Evolutionary conservation across 1,140 invertebrate species (phyloP).

Genomic region (Polypedilum vanderplanki): DNA sequence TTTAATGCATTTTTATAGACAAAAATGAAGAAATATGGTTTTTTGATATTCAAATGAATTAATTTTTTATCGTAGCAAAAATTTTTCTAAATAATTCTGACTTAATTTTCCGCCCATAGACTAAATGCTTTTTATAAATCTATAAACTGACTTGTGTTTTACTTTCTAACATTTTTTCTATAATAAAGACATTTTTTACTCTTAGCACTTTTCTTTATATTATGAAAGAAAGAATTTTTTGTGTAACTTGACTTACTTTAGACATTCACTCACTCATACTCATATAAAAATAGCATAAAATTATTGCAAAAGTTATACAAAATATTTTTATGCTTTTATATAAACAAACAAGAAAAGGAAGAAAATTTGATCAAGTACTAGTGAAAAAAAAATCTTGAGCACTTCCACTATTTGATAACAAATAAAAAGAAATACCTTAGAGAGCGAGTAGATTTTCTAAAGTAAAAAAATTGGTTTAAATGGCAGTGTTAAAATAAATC

Average conservation of each 20-base stretch:
- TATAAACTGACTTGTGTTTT: not conserved
- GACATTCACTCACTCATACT: too few relatives aligned
- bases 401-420: not conserved
- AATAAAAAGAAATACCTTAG: not conserved
- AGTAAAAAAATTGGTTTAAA: too few relatives aligned
- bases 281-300: too few relatives aligned
- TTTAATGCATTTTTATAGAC: slow-evolving; percentile 7
- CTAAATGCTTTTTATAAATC: not conserved
- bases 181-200: too few relatives aligned
- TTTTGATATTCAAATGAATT: slow-evolving; percentile 18
- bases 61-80: not conserved
- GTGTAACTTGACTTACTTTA: too few relatives aligned
- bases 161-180: too few relatives aligned
- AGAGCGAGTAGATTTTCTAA: not conserved
- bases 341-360: not conserved
- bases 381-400: not conserved
- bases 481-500: not conserved
- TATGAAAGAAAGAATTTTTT: too few relatives aligned
- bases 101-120: not conserved
- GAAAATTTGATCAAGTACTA: not conserved
- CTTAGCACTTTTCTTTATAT: too few relatives aligned
- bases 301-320: too few relatives aligned
- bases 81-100: not conserved
- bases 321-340: too few relatives aligned
- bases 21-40: not conserved